Base-by-base conservation (phyloP, 2,888 invertebrate species). In the Furcula furcula region DNA sequence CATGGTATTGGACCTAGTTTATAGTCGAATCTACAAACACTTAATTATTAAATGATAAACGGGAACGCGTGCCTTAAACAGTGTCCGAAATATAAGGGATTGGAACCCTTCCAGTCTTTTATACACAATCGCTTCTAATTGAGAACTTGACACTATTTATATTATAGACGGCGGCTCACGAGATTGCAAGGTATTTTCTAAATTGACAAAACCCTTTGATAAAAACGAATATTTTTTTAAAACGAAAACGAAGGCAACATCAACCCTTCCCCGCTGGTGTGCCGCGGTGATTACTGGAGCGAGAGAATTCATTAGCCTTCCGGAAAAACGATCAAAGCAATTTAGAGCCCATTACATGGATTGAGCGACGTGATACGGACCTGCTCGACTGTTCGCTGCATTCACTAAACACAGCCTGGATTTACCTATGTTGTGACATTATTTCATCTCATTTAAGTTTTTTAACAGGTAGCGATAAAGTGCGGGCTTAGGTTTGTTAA, bases 281-380 rank as follows among this genome's bases (percentile, higher is more conserved):
- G 55, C 72, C 65, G 65, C 63, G 65, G 57, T 59, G 69, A 50
- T 76, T 78, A 86, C 63, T 80, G 75, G 75, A 72, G 78, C 80
- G 83, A 58, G 72, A 82, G 65, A 79, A 81, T 85, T 82, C 76
- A 84, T 86, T 80, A 84, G 70, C 78, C 74, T 72, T 81, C 83
- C 83, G 81, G 83, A 79, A 82, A 77, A 81, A 77, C 74, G 86
- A 87, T 87, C 86, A 87, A 87, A 87, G 86, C 76, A 76, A 83
- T 82, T 78, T 77, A 74, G 76, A 76, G 63, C 58, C 66, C 63
- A 74, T 78, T 74, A 76, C 68, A 64, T 60, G 55, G 73, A 71
- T 72, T 66, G 62, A 67, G 59, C 53, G 55, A 45, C 40, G 46
- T 31, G 44, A 39, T 44, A 46, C 43, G 49, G 19, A n/a, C 36